Base-by-base conservation (phyloP, 2,797 vertebrate species). In the Gallinago stenura region DNA sequence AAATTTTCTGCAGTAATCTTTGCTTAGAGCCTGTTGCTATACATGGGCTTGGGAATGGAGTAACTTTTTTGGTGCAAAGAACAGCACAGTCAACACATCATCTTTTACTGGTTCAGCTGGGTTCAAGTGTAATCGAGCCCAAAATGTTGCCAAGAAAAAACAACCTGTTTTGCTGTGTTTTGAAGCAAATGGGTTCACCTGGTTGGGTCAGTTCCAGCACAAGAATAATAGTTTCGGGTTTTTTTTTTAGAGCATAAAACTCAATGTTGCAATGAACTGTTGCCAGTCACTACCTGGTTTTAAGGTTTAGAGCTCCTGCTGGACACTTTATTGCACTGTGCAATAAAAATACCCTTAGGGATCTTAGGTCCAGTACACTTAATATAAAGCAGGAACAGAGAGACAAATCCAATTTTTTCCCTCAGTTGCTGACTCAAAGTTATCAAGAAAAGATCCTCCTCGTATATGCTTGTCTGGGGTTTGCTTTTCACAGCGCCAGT, bases 141-240 rank as follows among this genome's bases (percentile, higher is more conserved):
- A 68, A 83, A 73, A 70, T 41, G 10, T 48, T 92, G 90, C 83
- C 70, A 92, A 56, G 83, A 57, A 66, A 80, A 64, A 48, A 26
- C 24, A 61, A 93, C 37, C 25, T 80, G 39, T 37, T 92, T 82
- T 87, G 28, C 53, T 87, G 60, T 85, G 51, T 20, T 85, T 76
- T 87, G 87, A 84, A 92, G 70, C 56, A 92, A 70, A 77, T 25
- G 17, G 5, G 11, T 80, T 96, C 81, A 89, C 95, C 75, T 92
- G 71, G 14, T 58, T 91, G 91, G 75, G 71, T 43, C 62, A 45
- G 64, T 54, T 90, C 87, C 78, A 88, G 65, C 25, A 31, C 22
- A 78, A 41, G 10, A 70, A 62, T 70, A 80, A 76, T 21, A 60
- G 26, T 41, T 82, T 31, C 10, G 24, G 33, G 2, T 0, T 7